These are phyloP conservation scores for Eumacrocentrus americanus DNA, from an alignment of 2,888 invertebrate genomes.

Conservation along the genomic window DNA sequence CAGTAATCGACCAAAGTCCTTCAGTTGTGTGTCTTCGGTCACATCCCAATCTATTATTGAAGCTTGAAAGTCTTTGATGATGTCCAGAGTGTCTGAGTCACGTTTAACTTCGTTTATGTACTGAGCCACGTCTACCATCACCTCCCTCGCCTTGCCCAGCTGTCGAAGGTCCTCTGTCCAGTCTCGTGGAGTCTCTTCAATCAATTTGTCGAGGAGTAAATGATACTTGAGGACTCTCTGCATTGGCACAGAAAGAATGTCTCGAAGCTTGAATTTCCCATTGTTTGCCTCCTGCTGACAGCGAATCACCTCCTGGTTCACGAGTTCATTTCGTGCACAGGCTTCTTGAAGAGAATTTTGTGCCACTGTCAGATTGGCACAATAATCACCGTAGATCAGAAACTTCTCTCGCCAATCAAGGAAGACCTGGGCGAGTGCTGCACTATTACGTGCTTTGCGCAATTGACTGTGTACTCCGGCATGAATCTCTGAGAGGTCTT, in stretches of 20 bases:
- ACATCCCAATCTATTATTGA: slow-evolving; percentile 82
- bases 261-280: slow-evolving; percentile 91
- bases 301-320: slow-evolving; percentile 74
- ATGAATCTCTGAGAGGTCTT: slow-evolving; percentile 86
- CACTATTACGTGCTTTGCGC: slow-evolving; percentile 72
- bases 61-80: slow-evolving; percentile 88
- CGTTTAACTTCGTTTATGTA: slow-evolving; percentile 98
- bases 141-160: slow-evolving; percentile 86
- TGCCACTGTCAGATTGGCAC: slow-evolving; percentile 90
- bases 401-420: slow-evolving; percentile 89
- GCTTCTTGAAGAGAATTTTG: slow-evolving; percentile 82
- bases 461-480: slow-evolving; percentile 83
- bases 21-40: slow-evolving; percentile 80
- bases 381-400: slow-evolving; percentile 94
- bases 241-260: slow-evolving; percentile 97
- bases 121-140: slow-evolving; percentile 95
- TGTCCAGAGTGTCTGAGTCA: slow-evolving; percentile 90
- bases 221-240: slow-evolving; percentile 98
- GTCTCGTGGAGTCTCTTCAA: slow-evolving; percentile 85
- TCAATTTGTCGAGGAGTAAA: slow-evolving; percentile 85
- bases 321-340: slow-evolving; percentile 70
- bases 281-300: slow-evolving; percentile 94
- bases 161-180: slow-evolving; percentile 84
- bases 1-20: slow-evolving; percentile 89
- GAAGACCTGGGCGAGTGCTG: slow-evolving; percentile 73